Evolutionary conservation across 2,797 vertebrate species (phyloP), one percentile per base, ranked within the genome.

Genomic region (Sebastes wilsoni): DNA sequence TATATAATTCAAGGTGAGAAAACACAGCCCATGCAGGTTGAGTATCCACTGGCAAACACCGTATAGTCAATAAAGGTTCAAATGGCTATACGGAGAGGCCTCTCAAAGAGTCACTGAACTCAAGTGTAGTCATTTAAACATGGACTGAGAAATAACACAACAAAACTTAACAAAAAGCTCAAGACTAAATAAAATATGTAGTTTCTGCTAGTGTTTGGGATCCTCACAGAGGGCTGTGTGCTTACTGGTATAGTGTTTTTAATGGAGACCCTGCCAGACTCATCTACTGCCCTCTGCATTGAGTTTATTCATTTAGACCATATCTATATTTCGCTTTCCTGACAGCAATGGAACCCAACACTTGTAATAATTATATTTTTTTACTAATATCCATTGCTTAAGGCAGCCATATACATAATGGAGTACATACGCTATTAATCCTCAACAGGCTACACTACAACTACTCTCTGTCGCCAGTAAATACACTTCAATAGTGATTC

Each of bases 211-310:
- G 34, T 75, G 60, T 78, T 80, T 62, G 32, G 36, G 49, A 66
- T 59, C 60, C 12, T 71, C 56, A 32, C n/a, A 8, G 30, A 74
- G 12, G 46, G 30, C 6, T 54, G 6, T 30, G 56, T 49, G 23
- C 27, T 81, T 77, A 62, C 34, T 72, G 22, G 10, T 18, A 9
- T 18, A 25, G 36, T 52, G 28, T 49, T 69, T 76, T 84, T 89
- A 80, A 80, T 77, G 68, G 52, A 66, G 12, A 79, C 65, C 55
- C 38, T 46, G 65, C 32, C 77, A 74, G 59, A 82, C 49, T 64
- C 55, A 69, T 32, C 23, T 27, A 8, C 56, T 25, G 0, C 22
- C 67, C 13, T 61, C 25, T 25, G 66, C 61, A 69, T 9, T 22
- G 49, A 22, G 18, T 70, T 81, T 68, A 71, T 34, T 67, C 42